Evolutionary conservation across 2,888 invertebrate species (phyloP), one percentile per base, ranked within the genome.

Genomic region (Platycheirus rosarum): DNA sequence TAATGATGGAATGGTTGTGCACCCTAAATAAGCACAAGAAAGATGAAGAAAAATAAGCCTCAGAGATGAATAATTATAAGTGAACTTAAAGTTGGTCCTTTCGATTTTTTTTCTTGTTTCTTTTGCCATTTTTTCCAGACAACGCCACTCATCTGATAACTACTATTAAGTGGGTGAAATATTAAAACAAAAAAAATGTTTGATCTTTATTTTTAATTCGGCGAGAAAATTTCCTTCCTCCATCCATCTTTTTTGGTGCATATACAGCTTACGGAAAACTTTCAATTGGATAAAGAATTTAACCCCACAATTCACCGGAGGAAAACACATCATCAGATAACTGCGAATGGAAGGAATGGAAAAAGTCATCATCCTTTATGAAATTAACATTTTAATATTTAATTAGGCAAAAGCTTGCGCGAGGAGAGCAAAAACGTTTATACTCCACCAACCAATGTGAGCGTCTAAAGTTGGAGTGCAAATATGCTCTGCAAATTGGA

Each of bases 301-400:
- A 53, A 40, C 49, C 60, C 57, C 66, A 48, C 55, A 55, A 62
- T 37, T 68, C 16, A 53, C 53, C 48, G 29, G 42, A n/a, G n/a
- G n/a, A 55, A 60, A 71, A 70, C 70, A 53, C 76, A 71, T 70
- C 70, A 53, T 76, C 70, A 55, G 70, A 51, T 62, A 76, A 57
- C 53, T 66, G 60, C 77, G 80, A 76, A 32, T n/a, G n/a, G 6
- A 70, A 26, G 60, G 44, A 82, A 71, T 77, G 82, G 49, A 82
- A 77, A n/a, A 82, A 79, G 77, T 66, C 82, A 71, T 68, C 77
- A 68, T 49, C 66, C 68, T 71, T 82, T 82, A 82, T 73, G 71
- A 77, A 82, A 82, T 82, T 82, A 82, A 68, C 77, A 82, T 82
- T 82, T 82, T 77, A 82, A 82, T 82, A 77, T 68, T 82, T 82